Base-by-base conservation (phyloP, 2,113 vertebrate genomes). In the Himantopus leucocephalus region DNA sequence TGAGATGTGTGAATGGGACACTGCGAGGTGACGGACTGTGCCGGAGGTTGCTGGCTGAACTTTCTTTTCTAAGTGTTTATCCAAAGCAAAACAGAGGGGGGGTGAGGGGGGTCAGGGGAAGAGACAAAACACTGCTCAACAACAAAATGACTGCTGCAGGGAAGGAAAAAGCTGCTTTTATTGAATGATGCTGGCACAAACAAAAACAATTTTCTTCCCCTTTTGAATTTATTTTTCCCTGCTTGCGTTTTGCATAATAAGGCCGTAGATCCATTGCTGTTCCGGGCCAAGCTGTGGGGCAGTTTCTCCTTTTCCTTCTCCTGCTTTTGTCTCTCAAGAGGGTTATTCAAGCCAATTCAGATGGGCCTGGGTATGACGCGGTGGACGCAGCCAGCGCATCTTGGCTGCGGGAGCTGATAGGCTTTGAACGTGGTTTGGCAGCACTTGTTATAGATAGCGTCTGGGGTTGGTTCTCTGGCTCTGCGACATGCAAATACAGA, bases 171-270 rank as follows among this genome's bases (percentile, higher is more conserved):
- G 59, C 80, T n/a, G 86, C 75, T 89, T 56, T 55, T 70, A 67
- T 68, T 66, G 59, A 86, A 41, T 41, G 73, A 62, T 90, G 85
- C 94, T 96, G 94, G 87, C 87, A 95, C 94, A 89, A 95, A 80
- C 47, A 14, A 27, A 90, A 95, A 14, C 83, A 17, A 43, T 85
- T 88, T 60, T 88, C 78, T 88, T 72, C 73, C 71, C 45, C 37
- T 82, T 94, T 52, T 76, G 88, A 92, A 64, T 94, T 92, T n/a
- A 59, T 76, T 96, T 92, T 94, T 74, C 77, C 48, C 58, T 75
- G 74, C 74, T 52, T 75, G 85, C 4, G 0, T 53, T 87, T 84
- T 86, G 83, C 84, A 73, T 91, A 80, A 80, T 52, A 23, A 95
- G 68, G 48, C 78, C 70, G 73, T 22, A 21, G 75, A 59, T 35